These are phyloP conservation scores for Cosmia trapezina DNA, from an alignment of 2,888 invertebrate genomes.

Conservation along the genomic window DNA sequence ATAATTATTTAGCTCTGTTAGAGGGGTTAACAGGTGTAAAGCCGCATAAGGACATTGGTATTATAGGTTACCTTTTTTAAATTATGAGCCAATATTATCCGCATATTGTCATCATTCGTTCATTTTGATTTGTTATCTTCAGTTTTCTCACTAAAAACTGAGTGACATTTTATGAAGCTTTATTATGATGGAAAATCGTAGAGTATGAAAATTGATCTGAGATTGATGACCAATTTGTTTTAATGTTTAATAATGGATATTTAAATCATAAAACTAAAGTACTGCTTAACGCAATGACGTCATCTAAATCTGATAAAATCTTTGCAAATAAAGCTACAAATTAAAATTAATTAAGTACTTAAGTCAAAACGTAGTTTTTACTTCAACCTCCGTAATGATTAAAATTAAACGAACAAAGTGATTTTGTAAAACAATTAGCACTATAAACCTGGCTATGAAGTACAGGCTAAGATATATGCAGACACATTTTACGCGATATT, in stretches of 20 bases:
- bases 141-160: not conserved
- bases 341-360: slow-evolving; percentile 47
- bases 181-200: not conserved
- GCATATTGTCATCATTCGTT: not conserved
- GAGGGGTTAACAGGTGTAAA: slow-evolving; percentile 37
- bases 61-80: not conserved
- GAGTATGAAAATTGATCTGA: not conserved
- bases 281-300: slow-evolving; percentile 11
- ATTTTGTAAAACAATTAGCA: slow-evolving; percentile 5
- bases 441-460: slow-evolving; percentile 15
- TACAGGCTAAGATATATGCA: not conserved
- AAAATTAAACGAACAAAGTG: slow-evolving; percentile 15
- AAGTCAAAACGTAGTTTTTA: slow-evolving; percentile 47
- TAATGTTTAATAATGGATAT: too few species aligned
- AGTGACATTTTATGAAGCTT: not conserved
- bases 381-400: slow-evolving; percentile 24
- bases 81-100: not conserved
- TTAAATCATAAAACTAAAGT: not conserved
- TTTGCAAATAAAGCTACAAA: slow-evolving; percentile 51
- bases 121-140: not conserved
- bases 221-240: not conserved
- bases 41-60: not conserved
- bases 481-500: slow-evolving; percentile 1
- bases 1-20: slow-evolving; percentile 17
- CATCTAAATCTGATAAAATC: slow-evolving; percentile 26